Conservation (phyloP, 2,888 invertebrate species). For the Alsophila aescularia region DNA sequence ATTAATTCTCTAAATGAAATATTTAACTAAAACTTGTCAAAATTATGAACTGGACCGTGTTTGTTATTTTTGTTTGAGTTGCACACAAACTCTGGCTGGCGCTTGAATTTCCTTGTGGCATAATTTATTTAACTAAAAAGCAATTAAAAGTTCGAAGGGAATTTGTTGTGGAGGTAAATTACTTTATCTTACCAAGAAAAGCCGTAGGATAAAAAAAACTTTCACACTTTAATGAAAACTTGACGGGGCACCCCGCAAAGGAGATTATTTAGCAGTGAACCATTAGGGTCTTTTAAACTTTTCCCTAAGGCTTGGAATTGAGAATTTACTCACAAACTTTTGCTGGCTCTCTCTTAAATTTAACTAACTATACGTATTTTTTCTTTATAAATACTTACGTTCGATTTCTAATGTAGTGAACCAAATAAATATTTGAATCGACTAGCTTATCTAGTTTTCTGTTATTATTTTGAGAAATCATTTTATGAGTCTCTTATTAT, state of each 20-base stretch:
- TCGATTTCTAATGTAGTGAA: no score
- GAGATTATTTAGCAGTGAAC: slow-evolving; percentile 23
- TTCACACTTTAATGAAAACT: slow-evolving; percentile 19
- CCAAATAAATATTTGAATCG: no score
- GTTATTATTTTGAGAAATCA: no score
- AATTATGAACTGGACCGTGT: no score
- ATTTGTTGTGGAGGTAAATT: slow-evolving; percentile 1
- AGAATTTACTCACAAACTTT: slow-evolving; percentile 22
- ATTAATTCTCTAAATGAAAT: no score
- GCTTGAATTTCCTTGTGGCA: not conserved
- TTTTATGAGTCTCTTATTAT: no score
- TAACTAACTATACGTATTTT: not conserved
- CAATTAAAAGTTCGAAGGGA: slow-evolving; percentile 9
- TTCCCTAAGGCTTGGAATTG: slow-evolving; percentile 11
- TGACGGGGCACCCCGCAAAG: slow-evolving; percentile 12
- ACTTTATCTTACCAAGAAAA: slow-evolving; percentile 4
- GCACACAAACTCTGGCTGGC: not conserved
- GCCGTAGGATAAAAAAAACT: slow-evolving; percentile 3
- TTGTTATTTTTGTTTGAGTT: no score
- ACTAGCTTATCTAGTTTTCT: no score
- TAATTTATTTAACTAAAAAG: not conserved
- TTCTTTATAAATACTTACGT: not conserved
- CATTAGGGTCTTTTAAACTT: slow-evolving; percentile 28
- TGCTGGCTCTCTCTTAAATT: not conserved
- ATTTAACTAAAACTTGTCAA: no score